Percentiles rank a stretch among this genome's conserved stretches.
Conservation (phyloP, 2,113 vertebrate species). For the Saguinus imperator region DNA sequence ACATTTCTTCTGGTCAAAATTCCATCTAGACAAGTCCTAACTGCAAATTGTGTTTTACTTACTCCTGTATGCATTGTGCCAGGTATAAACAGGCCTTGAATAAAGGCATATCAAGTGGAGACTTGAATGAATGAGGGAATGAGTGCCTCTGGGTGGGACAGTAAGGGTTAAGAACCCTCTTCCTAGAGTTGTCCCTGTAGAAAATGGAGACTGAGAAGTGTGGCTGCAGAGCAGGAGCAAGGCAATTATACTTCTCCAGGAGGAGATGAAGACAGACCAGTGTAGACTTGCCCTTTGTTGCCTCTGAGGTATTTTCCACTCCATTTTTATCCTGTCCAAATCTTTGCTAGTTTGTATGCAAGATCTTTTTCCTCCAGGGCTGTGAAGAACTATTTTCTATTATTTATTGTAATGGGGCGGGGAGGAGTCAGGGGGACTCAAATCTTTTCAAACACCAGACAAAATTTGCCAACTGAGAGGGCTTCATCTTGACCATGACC, state of each 20-base stretch:
- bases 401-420: background rate
- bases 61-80: background rate
- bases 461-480: constrained; percentile 55
- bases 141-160: background rate
- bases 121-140: background rate
- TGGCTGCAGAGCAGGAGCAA: background rate
- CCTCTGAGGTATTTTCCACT: background rate
- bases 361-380: background rate
- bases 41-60: background rate
- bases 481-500: constrained; percentile 69
- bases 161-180: background rate
- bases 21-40: background rate
- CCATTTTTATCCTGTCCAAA: background rate
- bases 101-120: background rate
- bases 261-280: background rate
- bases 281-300: background rate
- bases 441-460: constrained; percentile 49
- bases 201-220: background rate
- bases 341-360: background rate
- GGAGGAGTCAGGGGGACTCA: background rate
- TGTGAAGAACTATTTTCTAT: background rate
- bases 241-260: background rate
- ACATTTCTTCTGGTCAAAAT: background rate
- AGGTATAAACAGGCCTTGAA: background rate
- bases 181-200: background rate